Evolutionary conservation across 2,797 vertebrate species (phyloP).

Genomic region (Delichon dasypus): DNA sequence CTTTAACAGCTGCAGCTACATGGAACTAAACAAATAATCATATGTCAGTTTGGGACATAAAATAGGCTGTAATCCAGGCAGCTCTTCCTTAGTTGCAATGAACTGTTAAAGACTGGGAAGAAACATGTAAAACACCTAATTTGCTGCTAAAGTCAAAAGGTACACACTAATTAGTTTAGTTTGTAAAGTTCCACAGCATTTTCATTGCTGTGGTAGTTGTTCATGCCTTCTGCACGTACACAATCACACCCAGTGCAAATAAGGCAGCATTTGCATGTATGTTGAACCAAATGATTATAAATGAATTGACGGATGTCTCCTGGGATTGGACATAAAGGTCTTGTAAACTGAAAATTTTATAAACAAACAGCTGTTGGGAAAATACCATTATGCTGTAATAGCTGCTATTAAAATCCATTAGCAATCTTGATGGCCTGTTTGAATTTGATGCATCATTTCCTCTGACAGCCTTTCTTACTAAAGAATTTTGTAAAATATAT

Average conservation of each 20-base stretch:
- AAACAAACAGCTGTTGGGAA: slow-evolving; percentile 86
- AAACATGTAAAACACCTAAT: neutral
- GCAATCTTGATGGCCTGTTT: slow-evolving; percentile 83
- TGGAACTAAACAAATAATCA: neutral
- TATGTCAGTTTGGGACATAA: neutral
- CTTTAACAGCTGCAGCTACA: neutral
- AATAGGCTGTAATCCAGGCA: neutral
- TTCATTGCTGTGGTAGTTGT: slow-evolving; percentile 22
- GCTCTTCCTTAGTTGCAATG: neutral
- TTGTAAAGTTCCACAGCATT: slow-evolving; percentile 42
- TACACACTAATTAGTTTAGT: slow-evolving; percentile 60
- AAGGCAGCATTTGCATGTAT: slow-evolving; percentile 73
- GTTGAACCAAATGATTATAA: slow-evolving; percentile 80
- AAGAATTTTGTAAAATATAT: slow-evolving; percentile 75
- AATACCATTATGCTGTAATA: slow-evolving; percentile 82
- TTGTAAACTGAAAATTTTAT: slow-evolving; percentile 82
- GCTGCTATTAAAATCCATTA: slow-evolving; percentile 87
- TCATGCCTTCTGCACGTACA: neutral
- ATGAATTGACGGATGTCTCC: slow-evolving; percentile 76
- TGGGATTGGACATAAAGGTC: slow-evolving; percentile 83
- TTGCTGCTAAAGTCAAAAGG: neutral
- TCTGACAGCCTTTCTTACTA: slow-evolving; percentile 75
- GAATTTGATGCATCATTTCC: slow-evolving; percentile 85
- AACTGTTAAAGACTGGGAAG: neutral
- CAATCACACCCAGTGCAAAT: slow-evolving; percentile 43